Conservation (phyloP, 2,797 vertebrate species). For the Anniella stebbinsi region DNA sequence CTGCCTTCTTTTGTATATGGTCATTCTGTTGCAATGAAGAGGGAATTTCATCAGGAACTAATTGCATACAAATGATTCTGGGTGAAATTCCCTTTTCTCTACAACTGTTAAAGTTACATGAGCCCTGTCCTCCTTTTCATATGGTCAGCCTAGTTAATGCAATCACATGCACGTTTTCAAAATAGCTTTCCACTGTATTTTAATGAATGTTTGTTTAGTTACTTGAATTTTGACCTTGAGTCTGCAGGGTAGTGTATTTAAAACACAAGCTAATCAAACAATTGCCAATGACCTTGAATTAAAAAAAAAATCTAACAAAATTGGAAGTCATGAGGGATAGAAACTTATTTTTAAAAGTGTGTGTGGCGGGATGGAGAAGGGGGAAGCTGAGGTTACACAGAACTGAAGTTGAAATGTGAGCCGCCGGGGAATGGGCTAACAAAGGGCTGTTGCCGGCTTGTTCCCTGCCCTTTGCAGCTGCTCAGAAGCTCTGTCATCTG, state of each 20-base stretch:
- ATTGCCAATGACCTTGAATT: background rate
- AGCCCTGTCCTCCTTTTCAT: too few relatives aligned
- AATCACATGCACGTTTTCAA: background rate
- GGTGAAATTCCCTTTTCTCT: too few relatives aligned
- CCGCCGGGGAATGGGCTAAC: background rate
- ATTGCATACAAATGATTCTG: too few relatives aligned
- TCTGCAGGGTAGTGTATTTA: background rate
- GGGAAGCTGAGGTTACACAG: background rate
- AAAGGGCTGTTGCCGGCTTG: background rate
- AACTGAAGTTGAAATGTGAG: background rate
- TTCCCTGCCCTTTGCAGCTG: conserved; percentile 71
- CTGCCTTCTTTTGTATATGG: too few relatives aligned
- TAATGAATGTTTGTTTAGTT: background rate
- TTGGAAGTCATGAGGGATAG: background rate
- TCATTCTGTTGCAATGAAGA: too few relatives aligned
- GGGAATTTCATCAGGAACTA: too few relatives aligned
- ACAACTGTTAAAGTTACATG: too few relatives aligned
- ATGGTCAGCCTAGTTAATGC: too few relatives aligned
- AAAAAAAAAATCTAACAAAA: background rate
- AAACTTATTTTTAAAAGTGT: background rate
- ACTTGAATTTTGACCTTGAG: background rate
- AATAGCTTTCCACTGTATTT: background rate
- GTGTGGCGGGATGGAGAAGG: accelerated
- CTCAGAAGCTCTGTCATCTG: conserved; percentile 92
- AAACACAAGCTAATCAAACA: background rate